These are phyloP conservation scores for Smutsia temminckii DNA, from an alignment of 2,797 vertebrate genomes.

Conservation along the genomic window DNA sequence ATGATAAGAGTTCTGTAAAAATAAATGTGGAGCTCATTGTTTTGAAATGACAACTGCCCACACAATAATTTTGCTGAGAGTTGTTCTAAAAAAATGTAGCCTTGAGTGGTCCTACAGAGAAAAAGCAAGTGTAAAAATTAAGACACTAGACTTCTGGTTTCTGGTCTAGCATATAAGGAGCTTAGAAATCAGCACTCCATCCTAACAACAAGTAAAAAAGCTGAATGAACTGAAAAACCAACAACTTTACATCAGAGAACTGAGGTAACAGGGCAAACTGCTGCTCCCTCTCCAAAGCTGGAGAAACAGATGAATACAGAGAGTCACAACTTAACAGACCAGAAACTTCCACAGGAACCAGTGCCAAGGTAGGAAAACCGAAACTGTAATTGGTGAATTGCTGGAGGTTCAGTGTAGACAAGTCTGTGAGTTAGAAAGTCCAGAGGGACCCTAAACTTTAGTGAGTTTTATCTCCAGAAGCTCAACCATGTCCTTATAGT, in stretches of 20 bases:
- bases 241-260: neutral
- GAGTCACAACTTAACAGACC: neutral
- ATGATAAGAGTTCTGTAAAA: neutral
- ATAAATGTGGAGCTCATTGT: constrained; percentile 45
- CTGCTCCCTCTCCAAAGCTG: neutral
- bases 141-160: constrained; percentile 40
- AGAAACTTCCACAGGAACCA: constrained; percentile 16
- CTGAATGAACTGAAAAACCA: constrained; percentile 38
- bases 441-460: neutral
- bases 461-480: neutral
- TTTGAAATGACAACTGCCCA: constrained; percentile 38
- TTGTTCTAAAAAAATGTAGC: neutral
- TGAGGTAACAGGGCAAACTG: neutral
- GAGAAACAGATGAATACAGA: neutral
- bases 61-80: constrained; percentile 43
- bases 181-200: neutral
- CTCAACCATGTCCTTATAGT: constrained; percentile 37
- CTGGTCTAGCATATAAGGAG: neutral
- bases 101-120: neutral
- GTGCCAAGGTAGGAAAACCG: neutral
- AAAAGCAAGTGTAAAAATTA: constrained; percentile 40
- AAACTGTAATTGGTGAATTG: neutral
- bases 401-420: constrained; percentile 7
- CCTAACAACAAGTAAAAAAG: constrained; percentile 44
- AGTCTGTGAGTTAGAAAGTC: constrained; percentile 21